These are phyloP conservation scores for Drosophila mayaguana DNA, from an alignment of 2,888 invertebrate species.

Conservation along the genomic window DNA sequence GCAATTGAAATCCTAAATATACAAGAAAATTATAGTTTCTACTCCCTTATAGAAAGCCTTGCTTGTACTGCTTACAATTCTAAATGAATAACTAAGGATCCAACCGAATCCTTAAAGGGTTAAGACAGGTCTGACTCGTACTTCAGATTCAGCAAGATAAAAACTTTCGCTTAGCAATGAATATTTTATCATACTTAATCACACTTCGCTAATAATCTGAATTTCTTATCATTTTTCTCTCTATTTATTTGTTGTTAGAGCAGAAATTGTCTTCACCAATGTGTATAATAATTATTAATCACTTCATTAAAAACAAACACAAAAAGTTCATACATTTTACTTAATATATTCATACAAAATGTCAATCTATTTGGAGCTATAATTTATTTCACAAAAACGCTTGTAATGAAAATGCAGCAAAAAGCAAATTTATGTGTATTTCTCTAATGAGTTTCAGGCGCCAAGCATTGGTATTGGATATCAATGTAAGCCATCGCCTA, in stretches of 20 bases:
- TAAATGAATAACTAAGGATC: background rate
- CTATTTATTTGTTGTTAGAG: background rate
- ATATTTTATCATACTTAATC: background rate
- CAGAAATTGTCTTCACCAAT: background rate
- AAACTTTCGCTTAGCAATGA: background rate
- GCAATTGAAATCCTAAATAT: background rate
- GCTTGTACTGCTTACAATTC: background rate
- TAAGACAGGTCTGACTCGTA: background rate
- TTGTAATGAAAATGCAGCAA: background rate
- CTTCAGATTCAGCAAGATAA: background rate
- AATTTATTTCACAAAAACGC: background rate
- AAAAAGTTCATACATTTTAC: background rate
- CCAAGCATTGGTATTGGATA: background rate
- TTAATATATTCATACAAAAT: background rate
- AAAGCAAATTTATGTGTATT: background rate
- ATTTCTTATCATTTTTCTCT: background rate
- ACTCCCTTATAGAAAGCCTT: background rate
- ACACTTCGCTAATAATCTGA: background rate
- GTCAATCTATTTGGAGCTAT: background rate
- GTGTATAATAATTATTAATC: background rate
- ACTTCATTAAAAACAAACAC: background rate
- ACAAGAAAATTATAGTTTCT: background rate
- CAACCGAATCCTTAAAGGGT: background rate
- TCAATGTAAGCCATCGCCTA: background rate
- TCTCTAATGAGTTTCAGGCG: conserved; percentile 10